phyloP scores from a whole-genome alignment of 2,113 vertebrate genomes.

The Tympanuchus pallidicinctus region DNA sequence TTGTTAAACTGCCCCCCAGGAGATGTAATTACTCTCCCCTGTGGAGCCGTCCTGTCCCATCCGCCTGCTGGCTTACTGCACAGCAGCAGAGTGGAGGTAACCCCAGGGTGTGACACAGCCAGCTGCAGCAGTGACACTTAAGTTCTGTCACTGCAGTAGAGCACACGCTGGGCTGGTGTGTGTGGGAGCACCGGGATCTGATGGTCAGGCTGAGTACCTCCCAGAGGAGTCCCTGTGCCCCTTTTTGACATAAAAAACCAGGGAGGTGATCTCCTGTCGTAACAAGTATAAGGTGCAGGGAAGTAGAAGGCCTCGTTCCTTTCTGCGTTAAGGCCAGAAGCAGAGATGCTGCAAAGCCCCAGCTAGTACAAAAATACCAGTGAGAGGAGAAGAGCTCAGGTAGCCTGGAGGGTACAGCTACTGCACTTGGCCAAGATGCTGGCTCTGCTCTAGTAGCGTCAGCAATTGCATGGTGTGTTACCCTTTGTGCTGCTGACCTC shows the following conservation, averaged over 20 bases:
- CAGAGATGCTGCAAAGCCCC: neutral
- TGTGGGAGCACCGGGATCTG: neutral
- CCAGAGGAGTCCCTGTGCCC: neutral
- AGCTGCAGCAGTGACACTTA: neutral
- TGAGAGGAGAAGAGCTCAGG: neutral
- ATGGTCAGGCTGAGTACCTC: neutral
- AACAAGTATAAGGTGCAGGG: neutral
- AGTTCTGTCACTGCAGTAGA: neutral
- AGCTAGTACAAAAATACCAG: neutral
- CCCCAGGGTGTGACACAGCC: neutral
- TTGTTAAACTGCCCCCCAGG: neutral
- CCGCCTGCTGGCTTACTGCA: neutral
- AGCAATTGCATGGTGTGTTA: neutral
- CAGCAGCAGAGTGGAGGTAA: neutral
- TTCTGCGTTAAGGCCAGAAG: neutral
- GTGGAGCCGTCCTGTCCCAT: fast-evolving
- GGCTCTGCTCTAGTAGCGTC: neutral
- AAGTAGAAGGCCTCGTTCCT: neutral
- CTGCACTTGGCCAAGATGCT: neutral
- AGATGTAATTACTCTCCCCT: neutral
- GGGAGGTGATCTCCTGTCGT: neutral
- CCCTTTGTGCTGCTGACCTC: neutral
- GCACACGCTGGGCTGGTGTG: neutral
- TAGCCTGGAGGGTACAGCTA: neutral
- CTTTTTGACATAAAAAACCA: neutral